Percentiles rank a stretch among this genome's conserved stretches.
These are phyloP conservation scores for Enteromius afrohamiltoni DNA, from an alignment of 2,797 vertebrate species.

Conservation along the genomic window DNA sequence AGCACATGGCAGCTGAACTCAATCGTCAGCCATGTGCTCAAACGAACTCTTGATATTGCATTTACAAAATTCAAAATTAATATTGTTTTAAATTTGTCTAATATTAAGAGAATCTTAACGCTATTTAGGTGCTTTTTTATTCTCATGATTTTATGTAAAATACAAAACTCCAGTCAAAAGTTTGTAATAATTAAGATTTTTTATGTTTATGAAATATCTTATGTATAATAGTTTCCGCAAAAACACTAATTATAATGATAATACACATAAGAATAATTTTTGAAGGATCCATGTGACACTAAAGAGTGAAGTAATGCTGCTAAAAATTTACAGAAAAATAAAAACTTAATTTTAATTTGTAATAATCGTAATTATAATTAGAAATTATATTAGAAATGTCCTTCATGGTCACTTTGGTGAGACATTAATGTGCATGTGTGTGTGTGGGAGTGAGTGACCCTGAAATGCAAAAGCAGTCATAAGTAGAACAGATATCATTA, in stretches of 20 bases:
- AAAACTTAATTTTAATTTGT: too few species aligned
- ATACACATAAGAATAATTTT: not conserved
- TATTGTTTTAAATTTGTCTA: not conserved
- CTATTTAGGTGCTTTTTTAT: not conserved
- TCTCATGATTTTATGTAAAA: not conserved
- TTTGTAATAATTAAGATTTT: not conserved
- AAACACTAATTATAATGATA: too few species aligned
- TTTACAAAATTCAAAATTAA: not conserved
- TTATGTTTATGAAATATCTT: not conserved
- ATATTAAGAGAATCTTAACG: not conserved
- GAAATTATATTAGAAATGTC: too few species aligned
- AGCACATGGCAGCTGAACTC: slow-evolving; percentile 1
- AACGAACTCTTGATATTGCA: not conserved
- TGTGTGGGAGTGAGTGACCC: too few species aligned
- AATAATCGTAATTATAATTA: too few species aligned
- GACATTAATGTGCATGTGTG: too few species aligned
- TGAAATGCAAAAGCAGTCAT: too few species aligned
- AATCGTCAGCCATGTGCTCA: not conserved
- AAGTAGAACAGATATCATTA: too few species aligned
- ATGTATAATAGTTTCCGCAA: too few species aligned
- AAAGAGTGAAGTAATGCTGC: not conserved
- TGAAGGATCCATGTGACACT: not conserved
- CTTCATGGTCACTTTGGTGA: too few species aligned
- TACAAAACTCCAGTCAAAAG: not conserved
- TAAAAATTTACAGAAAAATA: not conserved